phyloP scores from a whole-genome alignment of 2,888 invertebrate genomes.

The Cryptus armator region DNA sequence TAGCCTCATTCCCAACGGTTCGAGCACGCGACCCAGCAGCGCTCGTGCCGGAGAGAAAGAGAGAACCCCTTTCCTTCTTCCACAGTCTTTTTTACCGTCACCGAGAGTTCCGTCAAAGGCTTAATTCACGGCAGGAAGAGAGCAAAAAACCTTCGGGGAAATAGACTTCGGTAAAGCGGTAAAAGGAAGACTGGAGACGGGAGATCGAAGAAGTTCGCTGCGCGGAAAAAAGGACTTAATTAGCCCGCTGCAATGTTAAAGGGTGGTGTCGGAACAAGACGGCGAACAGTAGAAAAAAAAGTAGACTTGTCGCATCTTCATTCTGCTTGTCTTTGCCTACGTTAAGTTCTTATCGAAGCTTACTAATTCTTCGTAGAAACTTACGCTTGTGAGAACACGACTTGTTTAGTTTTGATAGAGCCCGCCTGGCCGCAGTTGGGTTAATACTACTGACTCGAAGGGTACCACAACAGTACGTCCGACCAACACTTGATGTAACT shows the following conservation, averaged over 20 bases:
- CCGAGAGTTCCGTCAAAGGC: constrained; percentile 63
- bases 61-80: constrained; percentile 22
- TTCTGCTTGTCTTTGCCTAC: neutral
- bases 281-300: neutral
- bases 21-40: constrained; percentile 40
- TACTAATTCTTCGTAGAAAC: neutral
- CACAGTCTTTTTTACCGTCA: constrained; percentile 50
- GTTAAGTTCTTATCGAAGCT: neutral
- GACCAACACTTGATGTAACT: constrained; percentile 35
- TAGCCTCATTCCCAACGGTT: constrained; percentile 35
- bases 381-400: neutral
- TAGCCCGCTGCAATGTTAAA: constrained; percentile 21
- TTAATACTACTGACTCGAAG: constrained; percentile 12
- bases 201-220: constrained; percentile 48
- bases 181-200: constrained; percentile 29
- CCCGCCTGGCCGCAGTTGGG: neutral
- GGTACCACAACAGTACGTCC: constrained; percentile 14
- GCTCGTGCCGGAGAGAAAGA: constrained; percentile 1
- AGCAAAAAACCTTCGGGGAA: constrained; percentile 62
- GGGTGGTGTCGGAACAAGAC: neutral
- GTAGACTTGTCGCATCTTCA: neutral
- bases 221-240: constrained; percentile 41
- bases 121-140: constrained; percentile 65
- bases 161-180: constrained; percentile 39
- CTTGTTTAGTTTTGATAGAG: neutral